Conservation (phyloP, 2,888 invertebrate species). For the Tethea ocularis region DNA sequence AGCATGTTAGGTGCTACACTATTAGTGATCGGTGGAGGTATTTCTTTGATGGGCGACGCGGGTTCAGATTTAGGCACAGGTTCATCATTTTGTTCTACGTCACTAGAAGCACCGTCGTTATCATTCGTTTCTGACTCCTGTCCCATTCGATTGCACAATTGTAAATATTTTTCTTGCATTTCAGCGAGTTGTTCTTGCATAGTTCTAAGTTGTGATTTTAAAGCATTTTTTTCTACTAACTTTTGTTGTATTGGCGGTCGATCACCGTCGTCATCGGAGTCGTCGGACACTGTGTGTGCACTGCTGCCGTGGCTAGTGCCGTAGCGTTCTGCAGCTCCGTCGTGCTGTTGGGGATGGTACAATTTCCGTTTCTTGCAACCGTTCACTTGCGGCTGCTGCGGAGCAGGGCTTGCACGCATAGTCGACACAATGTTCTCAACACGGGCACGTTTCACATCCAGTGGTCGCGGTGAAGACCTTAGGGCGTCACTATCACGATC, state of each 20-base stretch:
- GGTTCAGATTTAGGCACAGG: constrained; percentile 84
- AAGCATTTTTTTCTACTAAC: constrained; percentile 92
- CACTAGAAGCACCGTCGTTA: constrained; percentile 89
- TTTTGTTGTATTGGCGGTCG: constrained; percentile 92
- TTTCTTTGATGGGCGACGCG: constrained; percentile 81
- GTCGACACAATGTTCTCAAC: constrained; percentile 98
- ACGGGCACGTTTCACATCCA: constrained; percentile 95
- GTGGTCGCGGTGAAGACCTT: constrained; percentile 83
- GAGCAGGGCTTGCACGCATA: constrained; percentile 94
- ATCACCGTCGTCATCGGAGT: constrained; percentile 90
- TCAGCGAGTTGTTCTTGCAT: constrained; percentile 95
- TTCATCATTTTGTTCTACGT: constrained; percentile 85
- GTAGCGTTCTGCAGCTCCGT: constrained; percentile 86
- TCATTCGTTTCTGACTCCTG: constrained; percentile 90
- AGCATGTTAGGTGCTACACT: constrained; percentile 81
- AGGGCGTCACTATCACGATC: constrained; percentile 85
- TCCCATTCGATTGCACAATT: constrained; percentile 93
- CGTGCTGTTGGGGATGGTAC: constrained; percentile 97
- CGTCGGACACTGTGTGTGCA: constrained; percentile 83
- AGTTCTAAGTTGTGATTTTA: constrained; percentile 92
- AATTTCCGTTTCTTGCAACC: constrained; percentile 98
- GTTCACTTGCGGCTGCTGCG: constrained; percentile 89
- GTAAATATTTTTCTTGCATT: constrained; percentile 96
- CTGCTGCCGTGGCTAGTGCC: constrained; percentile 77
- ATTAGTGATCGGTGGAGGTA: constrained; percentile 73